These are phyloP conservation scores for Ptilonorhynchus violaceus DNA, from an alignment of 2,113 vertebrate species.

Conservation along the genomic window DNA sequence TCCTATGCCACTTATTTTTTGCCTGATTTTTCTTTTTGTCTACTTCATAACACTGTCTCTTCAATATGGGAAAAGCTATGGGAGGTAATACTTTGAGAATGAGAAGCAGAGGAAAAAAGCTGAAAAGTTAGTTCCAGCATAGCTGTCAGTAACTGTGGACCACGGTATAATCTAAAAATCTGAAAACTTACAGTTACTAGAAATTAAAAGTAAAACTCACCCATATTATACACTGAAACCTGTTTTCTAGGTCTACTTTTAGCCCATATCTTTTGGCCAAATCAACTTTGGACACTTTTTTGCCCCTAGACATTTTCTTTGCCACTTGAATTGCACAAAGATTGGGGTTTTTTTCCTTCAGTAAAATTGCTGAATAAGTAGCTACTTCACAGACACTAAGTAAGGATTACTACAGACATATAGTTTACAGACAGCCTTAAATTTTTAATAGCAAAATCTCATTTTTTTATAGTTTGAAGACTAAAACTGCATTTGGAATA, in stretches of 20 bases:
- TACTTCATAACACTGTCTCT: background rate
- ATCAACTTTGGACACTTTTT: background rate
- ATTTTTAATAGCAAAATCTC: background rate
- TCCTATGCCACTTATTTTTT: background rate
- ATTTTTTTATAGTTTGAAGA: background rate
- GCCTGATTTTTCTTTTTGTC: background rate
- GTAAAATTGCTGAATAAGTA: background rate
- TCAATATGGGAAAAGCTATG: background rate
- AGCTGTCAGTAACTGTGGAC: background rate
- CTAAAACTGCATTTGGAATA: background rate
- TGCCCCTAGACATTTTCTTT: background rate
- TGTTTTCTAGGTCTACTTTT: background rate
- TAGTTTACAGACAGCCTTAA: background rate
- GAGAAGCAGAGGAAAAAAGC: background rate
- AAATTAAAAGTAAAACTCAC: background rate
- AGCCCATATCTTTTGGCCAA: background rate
- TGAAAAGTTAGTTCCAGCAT: background rate
- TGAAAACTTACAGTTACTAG: background rate
- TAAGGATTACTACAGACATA: background rate
- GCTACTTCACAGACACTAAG: background rate
- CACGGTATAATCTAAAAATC: background rate
- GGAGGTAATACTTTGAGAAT: background rate
- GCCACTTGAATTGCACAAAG: background rate
- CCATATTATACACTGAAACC: background rate
- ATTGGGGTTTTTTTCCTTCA: fast-evolving